A percentile compares a stretch with the other conserved stretches of the same genome.
Conservation (phyloP, 2,888 invertebrate genomes). For the Tetranychus piercei region DNA sequence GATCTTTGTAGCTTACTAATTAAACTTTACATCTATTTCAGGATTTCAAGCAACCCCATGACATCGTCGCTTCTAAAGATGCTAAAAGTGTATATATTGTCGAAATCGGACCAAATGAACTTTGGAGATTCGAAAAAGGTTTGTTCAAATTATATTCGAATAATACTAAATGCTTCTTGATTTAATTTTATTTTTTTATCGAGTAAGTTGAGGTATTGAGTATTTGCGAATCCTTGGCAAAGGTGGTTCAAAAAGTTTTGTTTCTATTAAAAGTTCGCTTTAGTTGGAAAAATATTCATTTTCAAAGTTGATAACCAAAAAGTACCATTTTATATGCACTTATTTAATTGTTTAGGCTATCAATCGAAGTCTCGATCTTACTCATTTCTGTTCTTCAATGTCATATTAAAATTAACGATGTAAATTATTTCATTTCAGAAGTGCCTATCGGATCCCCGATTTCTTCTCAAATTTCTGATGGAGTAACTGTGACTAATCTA, state of each 20-base stretch:
- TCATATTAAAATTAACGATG: too few species aligned
- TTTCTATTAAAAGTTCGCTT: not conserved
- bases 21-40: conserved; percentile 23
- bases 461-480: not conserved
- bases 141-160: not conserved
- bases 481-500: not conserved
- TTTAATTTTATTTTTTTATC: not conserved
- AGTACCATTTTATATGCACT: too few species aligned
- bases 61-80: conserved; percentile 55
- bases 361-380: too few species aligned
- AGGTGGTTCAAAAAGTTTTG: not conserved
- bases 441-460: not conserved
- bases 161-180: not conserved
- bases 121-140: conserved; percentile 40
- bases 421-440: not conserved
- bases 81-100: conserved; percentile 49
- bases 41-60: conserved; percentile 54
- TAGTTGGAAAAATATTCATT: too few species aligned
- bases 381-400: too few species aligned
- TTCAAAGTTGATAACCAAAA: too few species aligned
- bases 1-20: too few species aligned
- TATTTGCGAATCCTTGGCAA: not conserved
- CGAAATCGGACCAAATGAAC: conserved; percentile 48
- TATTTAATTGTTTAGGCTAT: too few species aligned
- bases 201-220: too few species aligned